A percentile compares a stretch with the other conserved stretches of the same genome.
phyloP scores from a whole-genome alignment of 2,113 vertebrate species.

The Solenodon paradoxus region DNA sequence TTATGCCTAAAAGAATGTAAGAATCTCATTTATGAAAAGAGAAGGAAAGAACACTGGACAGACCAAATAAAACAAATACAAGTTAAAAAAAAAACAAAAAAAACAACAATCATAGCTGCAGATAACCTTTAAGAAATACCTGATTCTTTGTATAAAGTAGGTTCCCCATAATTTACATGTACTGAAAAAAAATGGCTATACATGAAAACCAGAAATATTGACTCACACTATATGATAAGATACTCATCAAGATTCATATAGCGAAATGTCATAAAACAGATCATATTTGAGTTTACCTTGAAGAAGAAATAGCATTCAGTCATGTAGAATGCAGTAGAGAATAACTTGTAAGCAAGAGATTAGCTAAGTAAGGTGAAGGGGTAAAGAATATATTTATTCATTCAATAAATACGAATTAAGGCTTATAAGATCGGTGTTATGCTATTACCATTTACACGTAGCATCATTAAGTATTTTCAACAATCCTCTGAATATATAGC shows the following conservation, averaged over 20 bases:
- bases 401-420: neutral
- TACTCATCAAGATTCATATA: neutral
- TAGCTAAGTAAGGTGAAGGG: neutral
- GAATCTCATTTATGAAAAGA: neutral
- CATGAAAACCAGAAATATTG: neutral
- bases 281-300: neutral
- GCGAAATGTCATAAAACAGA: neutral
- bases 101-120: no score
- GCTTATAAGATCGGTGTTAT: neutral
- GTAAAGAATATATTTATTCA: neutral
- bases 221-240: neutral
- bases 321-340: neutral
- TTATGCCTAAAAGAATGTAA: neutral
- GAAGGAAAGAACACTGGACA: neutral
- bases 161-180: neutral
- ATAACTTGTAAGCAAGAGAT: neutral
- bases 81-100: neutral
- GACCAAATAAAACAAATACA: neutral
- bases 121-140: neutral
- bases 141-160: neutral
- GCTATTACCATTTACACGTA: neutral
- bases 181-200: neutral
- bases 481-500: neutral
- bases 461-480: neutral
- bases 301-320: neutral